Conservation (phyloP, 2,113 vertebrate genomes). For the Astur gentilis region DNA sequence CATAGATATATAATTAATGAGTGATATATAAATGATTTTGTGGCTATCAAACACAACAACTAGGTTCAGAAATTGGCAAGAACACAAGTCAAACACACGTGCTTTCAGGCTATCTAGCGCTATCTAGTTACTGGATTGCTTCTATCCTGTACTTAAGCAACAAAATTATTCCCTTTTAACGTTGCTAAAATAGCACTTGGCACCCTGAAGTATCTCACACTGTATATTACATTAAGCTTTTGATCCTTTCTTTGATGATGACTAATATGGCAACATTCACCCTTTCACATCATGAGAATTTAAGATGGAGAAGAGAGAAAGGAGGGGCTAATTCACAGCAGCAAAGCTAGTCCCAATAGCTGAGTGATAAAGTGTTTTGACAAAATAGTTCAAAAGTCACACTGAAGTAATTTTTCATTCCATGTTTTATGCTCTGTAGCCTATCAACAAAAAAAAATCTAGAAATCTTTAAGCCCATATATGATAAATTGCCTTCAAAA, state of each 20-base stretch:
- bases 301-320: background rate
- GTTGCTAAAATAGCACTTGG: background rate
- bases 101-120: background rate
- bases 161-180: background rate
- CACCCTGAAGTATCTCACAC: background rate
- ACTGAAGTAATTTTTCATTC: conserved; percentile 8
- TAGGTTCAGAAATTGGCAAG: background rate
- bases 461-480: conserved; percentile 29
- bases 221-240: background rate
- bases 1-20: background rate
- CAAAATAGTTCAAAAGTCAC: conserved; percentile 7
- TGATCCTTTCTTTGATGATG: background rate
- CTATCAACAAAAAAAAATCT: conserved; percentile 7
- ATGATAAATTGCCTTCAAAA: conserved; percentile 44
- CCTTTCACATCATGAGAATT: background rate
- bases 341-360: background rate
- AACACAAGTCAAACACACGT: background rate
- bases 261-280: background rate
- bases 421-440: conserved; percentile 17
- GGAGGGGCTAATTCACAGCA: background rate
- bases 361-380: conserved; percentile 4
- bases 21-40: background rate
- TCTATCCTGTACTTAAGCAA: background rate
- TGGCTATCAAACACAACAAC: background rate
- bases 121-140: background rate